Evolutionary conservation across 2,113 vertebrate genomes (phyloP).

Genomic region (Cochlearius cochlearius): DNA sequence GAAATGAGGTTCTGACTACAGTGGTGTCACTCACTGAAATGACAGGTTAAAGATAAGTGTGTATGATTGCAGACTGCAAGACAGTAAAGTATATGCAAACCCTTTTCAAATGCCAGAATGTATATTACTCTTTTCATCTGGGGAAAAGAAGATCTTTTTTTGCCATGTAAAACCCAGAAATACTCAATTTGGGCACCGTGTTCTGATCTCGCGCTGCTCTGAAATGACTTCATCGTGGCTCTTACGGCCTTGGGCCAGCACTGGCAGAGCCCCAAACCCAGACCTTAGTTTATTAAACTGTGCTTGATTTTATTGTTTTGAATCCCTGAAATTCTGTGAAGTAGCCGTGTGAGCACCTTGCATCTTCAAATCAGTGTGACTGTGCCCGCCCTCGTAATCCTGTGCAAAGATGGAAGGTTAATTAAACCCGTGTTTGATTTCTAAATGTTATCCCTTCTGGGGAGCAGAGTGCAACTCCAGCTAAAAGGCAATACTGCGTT

Average conservation of each 20-base stretch:
- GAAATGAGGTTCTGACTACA: slow-evolving; percentile 4
- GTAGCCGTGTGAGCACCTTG: not conserved
- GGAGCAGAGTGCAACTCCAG: slow-evolving; percentile 15
- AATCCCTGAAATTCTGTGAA: not conserved
- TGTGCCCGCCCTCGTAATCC: not conserved
- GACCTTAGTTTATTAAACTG: not conserved
- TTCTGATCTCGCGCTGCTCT: not conserved
- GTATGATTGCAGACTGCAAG: slow-evolving; percentile 10
- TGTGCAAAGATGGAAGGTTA: slow-evolving; percentile 1
- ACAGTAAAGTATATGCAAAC: slow-evolving; percentile 1
- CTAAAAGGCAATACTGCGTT: slow-evolving; percentile 37
- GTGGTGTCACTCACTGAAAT: slow-evolving; percentile 20
- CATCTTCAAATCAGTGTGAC: not conserved
- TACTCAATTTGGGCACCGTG: not conserved
- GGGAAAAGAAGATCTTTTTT: not conserved
- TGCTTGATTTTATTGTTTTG: not conserved
- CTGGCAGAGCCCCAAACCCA: not conserved
- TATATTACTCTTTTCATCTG: not conserved
- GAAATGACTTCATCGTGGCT: not conserved
- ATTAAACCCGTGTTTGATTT: slow-evolving; percentile 57
- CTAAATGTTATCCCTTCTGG: slow-evolving; percentile 54
- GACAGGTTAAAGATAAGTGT: slow-evolving; percentile 24
- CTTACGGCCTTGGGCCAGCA: not conserved
- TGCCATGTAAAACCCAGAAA: not conserved
- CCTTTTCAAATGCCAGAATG: not conserved